Percentiles rank a stretch among this genome's conserved stretches.
These are phyloP conservation scores for Subacronicta megacephala DNA, from an alignment of 2,888 invertebrate species.

Conservation along the genomic window DNA sequence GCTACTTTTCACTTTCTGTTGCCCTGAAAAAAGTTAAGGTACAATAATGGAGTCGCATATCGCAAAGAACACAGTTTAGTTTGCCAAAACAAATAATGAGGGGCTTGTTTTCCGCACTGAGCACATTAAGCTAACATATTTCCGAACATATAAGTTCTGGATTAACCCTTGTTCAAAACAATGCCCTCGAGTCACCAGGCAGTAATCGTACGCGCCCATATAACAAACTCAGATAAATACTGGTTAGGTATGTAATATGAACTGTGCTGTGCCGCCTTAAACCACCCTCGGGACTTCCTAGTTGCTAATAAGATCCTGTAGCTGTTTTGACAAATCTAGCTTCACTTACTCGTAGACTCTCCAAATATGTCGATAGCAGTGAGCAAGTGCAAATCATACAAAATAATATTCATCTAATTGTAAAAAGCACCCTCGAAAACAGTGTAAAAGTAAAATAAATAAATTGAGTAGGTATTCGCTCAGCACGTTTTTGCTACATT, in stretches of 20 bases:
- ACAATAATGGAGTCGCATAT: neutral
- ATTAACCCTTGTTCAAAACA: too few relatives aligned
- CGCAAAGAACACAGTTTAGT: neutral
- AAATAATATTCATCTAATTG: conserved; percentile 8
- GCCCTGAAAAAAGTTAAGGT: too few relatives aligned
- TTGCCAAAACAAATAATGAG: conserved; percentile 10
- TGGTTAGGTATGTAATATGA: conserved; percentile 44
- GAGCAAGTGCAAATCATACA: too few relatives aligned
- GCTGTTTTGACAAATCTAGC: conserved; percentile 14
- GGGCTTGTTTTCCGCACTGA: neutral
- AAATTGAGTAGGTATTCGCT: conserved; percentile 25
- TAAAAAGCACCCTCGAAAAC: conserved; percentile 8
- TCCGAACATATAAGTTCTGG: conserved; percentile 27
- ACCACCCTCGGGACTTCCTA: conserved; percentile 11
- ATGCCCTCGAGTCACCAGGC: conserved; percentile 22
- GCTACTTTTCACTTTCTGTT: neutral
- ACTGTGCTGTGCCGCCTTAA: conserved; percentile 15
- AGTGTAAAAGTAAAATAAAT: conserved; percentile 8
- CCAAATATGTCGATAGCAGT: conserved; percentile 30
- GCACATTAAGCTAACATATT: conserved; percentile 36
- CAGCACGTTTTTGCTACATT: conserved; percentile 21
- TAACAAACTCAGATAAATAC: conserved; percentile 40
- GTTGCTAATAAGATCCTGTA: conserved; percentile 20
- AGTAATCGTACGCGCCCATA: conserved; percentile 16
- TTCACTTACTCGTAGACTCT: conserved; percentile 6